phyloP scores from a whole-genome alignment of 2,888 invertebrate genomes.

The Neuroscelio doddi region DNA sequence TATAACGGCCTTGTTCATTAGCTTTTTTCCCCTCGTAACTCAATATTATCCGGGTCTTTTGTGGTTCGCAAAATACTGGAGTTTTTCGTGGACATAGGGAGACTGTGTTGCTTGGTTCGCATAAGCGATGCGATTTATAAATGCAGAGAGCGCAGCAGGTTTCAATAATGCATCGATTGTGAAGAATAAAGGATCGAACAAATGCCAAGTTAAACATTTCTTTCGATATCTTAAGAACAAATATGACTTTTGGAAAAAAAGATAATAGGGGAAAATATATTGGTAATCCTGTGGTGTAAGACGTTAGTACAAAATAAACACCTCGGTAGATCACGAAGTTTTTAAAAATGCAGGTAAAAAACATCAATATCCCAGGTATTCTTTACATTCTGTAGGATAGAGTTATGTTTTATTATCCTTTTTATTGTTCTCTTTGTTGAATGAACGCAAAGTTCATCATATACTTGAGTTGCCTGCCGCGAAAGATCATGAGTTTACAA shows the following conservation, averaged over 20 bases:
- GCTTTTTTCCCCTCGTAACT: constrained; percentile 45
- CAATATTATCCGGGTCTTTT: constrained; percentile 53
- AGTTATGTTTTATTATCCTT: constrained; percentile 27
- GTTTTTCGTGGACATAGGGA: constrained; percentile 26
- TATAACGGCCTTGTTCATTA: constrained; percentile 54
- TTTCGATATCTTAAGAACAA: constrained; percentile 1
- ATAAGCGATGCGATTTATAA: constrained; percentile 22
- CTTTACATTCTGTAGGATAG: no score
- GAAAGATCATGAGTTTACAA: constrained; percentile 56
- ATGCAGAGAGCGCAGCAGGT: constrained; percentile 22
- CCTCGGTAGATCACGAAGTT: no score
- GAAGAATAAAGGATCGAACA: constrained; percentile 22
- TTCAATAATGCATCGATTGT: constrained; percentile 33
- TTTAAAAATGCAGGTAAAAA: no score
- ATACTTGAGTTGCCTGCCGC: constrained; percentile 28
- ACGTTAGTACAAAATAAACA: no score
- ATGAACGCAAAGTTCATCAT: constrained; percentile 20
- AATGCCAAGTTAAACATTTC: constrained; percentile 15
- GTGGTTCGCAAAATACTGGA: constrained; percentile 51
- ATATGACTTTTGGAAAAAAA: constrained; percentile 17
- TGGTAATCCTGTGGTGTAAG: no score
- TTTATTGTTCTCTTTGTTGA: constrained; percentile 18
- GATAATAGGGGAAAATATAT: no score
- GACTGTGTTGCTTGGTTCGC: constrained; percentile 8
- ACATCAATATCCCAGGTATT: no score